Evolutionary conservation across 2,113 vertebrate genomes (phyloP).

Genomic region (Sander vitreus): DNA sequence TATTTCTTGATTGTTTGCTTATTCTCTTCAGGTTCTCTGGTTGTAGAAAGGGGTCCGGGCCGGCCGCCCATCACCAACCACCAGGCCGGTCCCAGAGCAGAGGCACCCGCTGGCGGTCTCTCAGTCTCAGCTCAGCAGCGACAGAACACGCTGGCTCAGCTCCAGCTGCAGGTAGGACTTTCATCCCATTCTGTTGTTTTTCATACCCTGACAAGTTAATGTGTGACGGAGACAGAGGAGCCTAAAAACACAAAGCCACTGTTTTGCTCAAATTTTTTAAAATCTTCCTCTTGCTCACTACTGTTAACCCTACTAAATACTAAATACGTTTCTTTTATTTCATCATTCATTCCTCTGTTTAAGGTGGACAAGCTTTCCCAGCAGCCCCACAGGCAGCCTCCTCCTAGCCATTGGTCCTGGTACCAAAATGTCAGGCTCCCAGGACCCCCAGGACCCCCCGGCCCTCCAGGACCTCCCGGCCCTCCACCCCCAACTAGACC

Average conservation of each 20-base stretch:
- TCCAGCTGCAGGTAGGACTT: constrained; percentile 83
- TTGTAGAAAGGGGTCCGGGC: constrained; percentile 78
- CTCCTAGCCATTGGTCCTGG: constrained; percentile 84
- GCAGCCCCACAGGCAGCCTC: constrained; percentile 79
- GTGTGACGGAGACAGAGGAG: background rate
- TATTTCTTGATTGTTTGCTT: background rate
- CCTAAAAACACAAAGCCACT: background rate
- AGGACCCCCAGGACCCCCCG: constrained; percentile 62
- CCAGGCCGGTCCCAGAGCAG: constrained; percentile 71
- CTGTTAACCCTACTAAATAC: background rate
- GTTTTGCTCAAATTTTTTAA: background rate
- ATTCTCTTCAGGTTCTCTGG: constrained; percentile 75
- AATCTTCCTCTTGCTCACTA: background rate
- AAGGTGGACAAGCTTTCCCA: constrained; percentile 86
- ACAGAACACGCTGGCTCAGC: constrained; percentile 85
- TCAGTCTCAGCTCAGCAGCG: constrained; percentile 72
- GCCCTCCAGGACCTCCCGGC: constrained; percentile 55
- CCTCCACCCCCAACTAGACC: constrained; percentile 75
- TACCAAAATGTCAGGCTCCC: constrained; percentile 78
- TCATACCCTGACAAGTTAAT: background rate
- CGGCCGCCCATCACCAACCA: constrained; percentile 67
- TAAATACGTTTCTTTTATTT: background rate
- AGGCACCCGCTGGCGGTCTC: constrained; percentile 59
- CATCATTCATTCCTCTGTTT: constrained; percentile 34
- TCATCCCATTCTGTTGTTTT: background rate